phyloP scores from a whole-genome alignment of 1,140 invertebrate species.

The Plectrocnemia conspersa region DNA sequence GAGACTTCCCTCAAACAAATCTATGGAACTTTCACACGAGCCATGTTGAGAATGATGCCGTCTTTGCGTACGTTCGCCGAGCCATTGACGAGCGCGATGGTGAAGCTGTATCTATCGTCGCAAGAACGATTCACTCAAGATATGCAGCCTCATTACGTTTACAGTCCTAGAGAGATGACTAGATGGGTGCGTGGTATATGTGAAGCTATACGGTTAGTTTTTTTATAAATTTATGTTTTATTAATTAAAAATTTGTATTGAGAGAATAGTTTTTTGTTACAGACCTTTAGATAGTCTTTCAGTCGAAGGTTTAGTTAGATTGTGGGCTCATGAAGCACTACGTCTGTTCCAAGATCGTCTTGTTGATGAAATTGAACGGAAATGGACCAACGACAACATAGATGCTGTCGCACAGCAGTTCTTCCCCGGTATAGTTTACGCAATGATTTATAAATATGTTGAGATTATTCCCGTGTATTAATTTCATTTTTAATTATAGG shows the following conservation, averaged over 20 bases:
- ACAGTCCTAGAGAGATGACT: conserved; percentile 99
- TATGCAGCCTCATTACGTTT: conserved; percentile 99
- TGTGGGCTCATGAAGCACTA: conserved; percentile 98
- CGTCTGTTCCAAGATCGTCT: conserved; percentile 95
- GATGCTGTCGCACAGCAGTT: conserved; percentile 91
- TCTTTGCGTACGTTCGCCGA: conserved; percentile 88
- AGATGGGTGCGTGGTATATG: conserved; percentile 98
- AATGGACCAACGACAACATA: conserved; percentile 98
- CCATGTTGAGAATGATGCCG: conserved; percentile 92
- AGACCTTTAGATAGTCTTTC: conserved; percentile 85
- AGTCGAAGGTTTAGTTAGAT: conserved; percentile 89
- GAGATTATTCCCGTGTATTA: neutral
- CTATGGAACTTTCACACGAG: conserved; percentile 96
- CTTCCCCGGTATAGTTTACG: conserved; percentile 67
- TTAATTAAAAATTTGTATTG: neutral
- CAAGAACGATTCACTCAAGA: conserved; percentile 99
- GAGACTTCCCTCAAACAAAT: conserved; percentile 97
- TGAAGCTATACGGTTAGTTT: conserved; percentile 82
- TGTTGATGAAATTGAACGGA: conserved; percentile 89
- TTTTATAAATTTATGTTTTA: neutral
- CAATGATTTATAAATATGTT: conserved; percentile 3
- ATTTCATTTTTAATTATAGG: conserved; percentile 38
- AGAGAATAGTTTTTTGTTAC: conserved; percentile 24
- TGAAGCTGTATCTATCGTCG: conserved; percentile 94
- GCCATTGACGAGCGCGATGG: conserved; percentile 97